Base-by-base conservation (phyloP, 2,888 invertebrate species). In the Andricus curvator region DNA sequence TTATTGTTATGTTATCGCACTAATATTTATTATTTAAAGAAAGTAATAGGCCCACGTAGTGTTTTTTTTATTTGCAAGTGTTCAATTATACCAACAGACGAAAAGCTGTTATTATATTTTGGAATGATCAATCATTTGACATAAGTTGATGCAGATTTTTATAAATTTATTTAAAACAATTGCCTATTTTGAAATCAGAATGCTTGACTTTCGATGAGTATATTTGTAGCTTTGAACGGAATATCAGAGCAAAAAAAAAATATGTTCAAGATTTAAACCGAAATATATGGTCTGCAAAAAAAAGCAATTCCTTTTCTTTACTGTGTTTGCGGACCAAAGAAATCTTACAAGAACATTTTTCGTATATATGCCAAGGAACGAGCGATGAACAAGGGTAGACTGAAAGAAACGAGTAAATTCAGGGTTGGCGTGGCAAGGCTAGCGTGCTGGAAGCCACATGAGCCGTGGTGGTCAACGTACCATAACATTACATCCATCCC, bases 401-500 rank as follows among this genome's bases (percentile, higher is more conserved):
- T 78, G 85, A 80, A 84, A 81, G 87, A 85, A 86, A 80, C 82
- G 81, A 87, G 87, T 86, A 88, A 89, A 89, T 89, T 88, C 88
- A 88, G 85, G 86, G 86, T 88, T 74, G 88, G 86, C 89, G 87
- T 88, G 86, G 85, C 84, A 84, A 82, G 83, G 82, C 83, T 79
- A 82, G 85, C 85, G 84, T 86, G 86, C 86, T 89, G 89, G 78
- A 78, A 80, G 78, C 78, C 81, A 83, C 82, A 82, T 84, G 84
- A 85, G 83, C 84, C 86, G 84, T 84, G 90, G 86, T 88, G 90
- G 89, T 91, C 91, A 92, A 91, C 91, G 92, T 91, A 89, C 92
- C 91, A 89, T 92, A 91, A 91, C 91, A 91, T 92, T 91, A 91
- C 90, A 81, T 78, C 89, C 89, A 91, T 91, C 88, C 88, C 86